A percentile compares a stretch with the other conserved stretches of the same genome.
phyloP scores from a whole-genome alignment of 2,888 invertebrate species.

The Cheilosia impressa region DNA sequence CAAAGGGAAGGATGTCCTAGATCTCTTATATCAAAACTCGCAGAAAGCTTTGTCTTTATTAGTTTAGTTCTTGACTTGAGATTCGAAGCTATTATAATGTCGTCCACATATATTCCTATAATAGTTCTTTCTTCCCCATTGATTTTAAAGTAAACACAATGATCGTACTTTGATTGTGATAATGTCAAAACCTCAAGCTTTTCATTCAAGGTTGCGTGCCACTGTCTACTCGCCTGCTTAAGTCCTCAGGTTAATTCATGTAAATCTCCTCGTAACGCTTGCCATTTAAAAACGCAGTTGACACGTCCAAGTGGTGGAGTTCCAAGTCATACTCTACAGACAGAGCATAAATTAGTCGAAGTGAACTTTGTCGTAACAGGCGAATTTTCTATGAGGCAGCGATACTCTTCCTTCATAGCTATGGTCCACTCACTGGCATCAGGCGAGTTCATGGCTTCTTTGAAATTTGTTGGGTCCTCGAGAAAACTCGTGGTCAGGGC shows the following conservation, averaged over 20 bases:
- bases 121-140: conserved; percentile 10
- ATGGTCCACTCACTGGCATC: conserved; percentile 14
- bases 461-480: conserved; percentile 21
- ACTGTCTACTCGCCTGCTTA: conserved; percentile 53
- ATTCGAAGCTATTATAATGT: conserved; percentile 26
- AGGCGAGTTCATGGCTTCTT: conserved; percentile 26
- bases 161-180: conserved; percentile 9
- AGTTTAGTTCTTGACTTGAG: background rate
- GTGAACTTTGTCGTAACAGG: conserved; percentile 28
- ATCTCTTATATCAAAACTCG: conserved; percentile 26
- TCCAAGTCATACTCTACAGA: conserved; percentile 34
- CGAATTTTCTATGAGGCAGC: conserved; percentile 67
- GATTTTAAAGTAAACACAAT: conserved; percentile 28
- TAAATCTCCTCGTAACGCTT: background rate
- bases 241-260: background rate
- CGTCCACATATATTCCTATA: conserved; percentile 24
- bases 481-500: background rate
- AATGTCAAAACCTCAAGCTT: background rate
- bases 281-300: conserved; percentile 26
- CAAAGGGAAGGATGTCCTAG: conserved; percentile 31
- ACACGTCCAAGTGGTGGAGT: conserved; percentile 48
- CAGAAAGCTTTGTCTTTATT: conserved; percentile 12
- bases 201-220: background rate
- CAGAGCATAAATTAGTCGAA: conserved; percentile 31
- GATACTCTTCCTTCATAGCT: conserved; percentile 76